Evolutionary conservation across 2,888 invertebrate species (phyloP).

Genomic region (Drosophila ezoana): DNA sequence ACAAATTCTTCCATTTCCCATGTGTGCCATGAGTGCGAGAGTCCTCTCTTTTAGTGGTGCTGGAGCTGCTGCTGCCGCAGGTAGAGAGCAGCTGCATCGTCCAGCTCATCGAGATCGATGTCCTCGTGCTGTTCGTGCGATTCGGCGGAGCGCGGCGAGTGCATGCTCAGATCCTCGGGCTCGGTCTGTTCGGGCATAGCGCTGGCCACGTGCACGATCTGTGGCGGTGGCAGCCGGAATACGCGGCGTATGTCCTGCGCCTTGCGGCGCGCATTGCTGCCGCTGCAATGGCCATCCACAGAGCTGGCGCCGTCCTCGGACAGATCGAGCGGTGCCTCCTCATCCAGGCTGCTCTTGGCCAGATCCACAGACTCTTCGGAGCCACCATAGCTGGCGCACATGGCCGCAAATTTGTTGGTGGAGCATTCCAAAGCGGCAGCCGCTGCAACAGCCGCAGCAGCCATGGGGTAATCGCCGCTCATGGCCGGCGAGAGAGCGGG

Average conservation of each 20-base stretch:
- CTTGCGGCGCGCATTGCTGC: slow-evolving; percentile 83
- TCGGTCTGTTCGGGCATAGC: slow-evolving; percentile 93
- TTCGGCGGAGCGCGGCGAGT: slow-evolving; percentile 83
- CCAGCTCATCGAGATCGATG: slow-evolving; percentile 86
- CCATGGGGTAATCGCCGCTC: slow-evolving; percentile 80
- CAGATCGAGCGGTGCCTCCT: slow-evolving; percentile 85
- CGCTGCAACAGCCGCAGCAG: slow-evolving; percentile 52
- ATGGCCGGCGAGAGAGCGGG: slow-evolving; percentile 83
- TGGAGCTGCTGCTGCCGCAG: slow-evolving; percentile 83
- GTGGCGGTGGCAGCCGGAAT: slow-evolving; percentile 85
- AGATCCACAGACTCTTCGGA: slow-evolving; percentile 82
- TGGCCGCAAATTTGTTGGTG: slow-evolving; percentile 81
- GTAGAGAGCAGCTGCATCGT: slow-evolving; percentile 86
- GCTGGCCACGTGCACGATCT: slow-evolving; percentile 82
- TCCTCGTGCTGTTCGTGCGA: slow-evolving; percentile 84
- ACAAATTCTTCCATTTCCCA: slow-evolving; percentile 11
- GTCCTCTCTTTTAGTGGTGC: slow-evolving; percentile 44
- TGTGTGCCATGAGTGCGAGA: too few relatives aligned
- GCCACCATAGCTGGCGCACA: slow-evolving; percentile 82
- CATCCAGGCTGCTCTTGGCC: slow-evolving; percentile 70
- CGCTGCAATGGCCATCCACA: slow-evolving; percentile 71
- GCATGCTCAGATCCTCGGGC: slow-evolving; percentile 95
- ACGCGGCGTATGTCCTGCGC: slow-evolving; percentile 86
- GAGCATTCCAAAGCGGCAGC: slow-evolving; percentile 66
- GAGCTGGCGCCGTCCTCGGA: slow-evolving; percentile 85